phyloP scores from a whole-genome alignment of 1,140 invertebrate genomes.

The Melanaphis sacchari region DNA sequence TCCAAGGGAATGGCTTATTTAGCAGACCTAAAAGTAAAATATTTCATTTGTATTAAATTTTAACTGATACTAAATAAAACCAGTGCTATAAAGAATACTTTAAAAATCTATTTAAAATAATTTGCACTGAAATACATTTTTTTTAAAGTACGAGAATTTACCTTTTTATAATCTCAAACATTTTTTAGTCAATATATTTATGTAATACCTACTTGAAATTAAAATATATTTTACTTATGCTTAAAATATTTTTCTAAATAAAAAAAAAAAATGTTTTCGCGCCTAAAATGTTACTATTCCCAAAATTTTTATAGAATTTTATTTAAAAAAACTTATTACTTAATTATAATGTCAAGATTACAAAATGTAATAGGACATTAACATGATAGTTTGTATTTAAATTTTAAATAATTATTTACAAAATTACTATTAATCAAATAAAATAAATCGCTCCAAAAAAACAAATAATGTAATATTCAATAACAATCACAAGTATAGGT shows the following conservation, averaged over 20 bases:
- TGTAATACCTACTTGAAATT: background rate
- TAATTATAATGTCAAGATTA: background rate
- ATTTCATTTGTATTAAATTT: conserved; percentile 3
- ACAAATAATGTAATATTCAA: background rate
- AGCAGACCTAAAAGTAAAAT: conserved; percentile 45
- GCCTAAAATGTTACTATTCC: background rate
- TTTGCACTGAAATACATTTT: background rate
- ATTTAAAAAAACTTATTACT: too few species aligned
- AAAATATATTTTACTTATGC: background rate
- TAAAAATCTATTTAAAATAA: background rate
- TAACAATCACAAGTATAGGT: background rate
- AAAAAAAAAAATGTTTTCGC: too few species aligned
- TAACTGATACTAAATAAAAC: background rate
- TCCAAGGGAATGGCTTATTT: conserved; percentile 78
- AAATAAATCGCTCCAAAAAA: background rate
- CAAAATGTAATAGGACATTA: background rate
- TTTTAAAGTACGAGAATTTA: background rate
- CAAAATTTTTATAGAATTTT: background rate
- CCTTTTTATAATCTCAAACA: background rate
- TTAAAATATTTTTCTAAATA: background rate
- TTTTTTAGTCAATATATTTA: background rate
- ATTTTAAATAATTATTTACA: background rate
- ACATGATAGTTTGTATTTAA: background rate
- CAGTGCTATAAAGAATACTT: background rate
- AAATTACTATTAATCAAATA: background rate